These are phyloP conservation scores for Cephonodes hylas DNA, from an alignment of 2,888 invertebrate genomes.

Conservation along the genomic window DNA sequence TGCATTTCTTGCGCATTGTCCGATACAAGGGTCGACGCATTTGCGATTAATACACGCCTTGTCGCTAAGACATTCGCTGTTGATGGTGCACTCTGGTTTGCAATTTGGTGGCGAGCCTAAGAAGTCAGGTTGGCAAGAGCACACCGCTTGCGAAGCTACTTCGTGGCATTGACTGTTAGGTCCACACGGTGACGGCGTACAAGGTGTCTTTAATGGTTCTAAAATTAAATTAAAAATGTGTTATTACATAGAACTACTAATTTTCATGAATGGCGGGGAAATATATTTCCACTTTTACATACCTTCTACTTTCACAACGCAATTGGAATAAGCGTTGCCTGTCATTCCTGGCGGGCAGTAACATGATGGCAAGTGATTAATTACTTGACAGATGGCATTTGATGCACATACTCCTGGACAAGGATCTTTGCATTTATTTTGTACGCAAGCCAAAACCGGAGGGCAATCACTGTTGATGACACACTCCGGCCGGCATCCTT, in stretches of 20 bases:
- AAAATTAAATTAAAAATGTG: conserved; percentile 38
- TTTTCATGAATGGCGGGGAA: neutral
- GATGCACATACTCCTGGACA: conserved; percentile 88
- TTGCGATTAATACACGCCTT: conserved; percentile 89
- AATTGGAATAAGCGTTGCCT: conserved; percentile 86
- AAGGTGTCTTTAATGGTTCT: conserved; percentile 75
- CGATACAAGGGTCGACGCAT: conserved; percentile 89
- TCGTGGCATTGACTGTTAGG: conserved; percentile 88
- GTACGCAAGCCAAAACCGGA: conserved; percentile 86
- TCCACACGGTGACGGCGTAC: conserved; percentile 89
- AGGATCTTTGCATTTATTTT: conserved; percentile 89
- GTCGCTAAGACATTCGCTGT: conserved; percentile 87
- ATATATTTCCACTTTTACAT: conserved; percentile 20
- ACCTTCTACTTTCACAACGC: conserved; percentile 73
- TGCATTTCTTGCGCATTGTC: conserved; percentile 89
- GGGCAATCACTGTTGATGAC: conserved; percentile 89
- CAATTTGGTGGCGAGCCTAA: conserved; percentile 90
- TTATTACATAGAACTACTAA: neutral
- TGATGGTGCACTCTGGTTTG: conserved; percentile 90
- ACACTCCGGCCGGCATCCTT: conserved; percentile 91
- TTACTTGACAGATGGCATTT: conserved; percentile 87
- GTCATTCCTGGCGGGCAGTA: conserved; percentile 84
- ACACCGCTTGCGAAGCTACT: conserved; percentile 84
- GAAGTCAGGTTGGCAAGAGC: conserved; percentile 86
- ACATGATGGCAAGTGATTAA: conserved; percentile 88